phyloP scores from a whole-genome alignment of 2,888 invertebrate genomes.

The Macrosoma leucophasiata region DNA sequence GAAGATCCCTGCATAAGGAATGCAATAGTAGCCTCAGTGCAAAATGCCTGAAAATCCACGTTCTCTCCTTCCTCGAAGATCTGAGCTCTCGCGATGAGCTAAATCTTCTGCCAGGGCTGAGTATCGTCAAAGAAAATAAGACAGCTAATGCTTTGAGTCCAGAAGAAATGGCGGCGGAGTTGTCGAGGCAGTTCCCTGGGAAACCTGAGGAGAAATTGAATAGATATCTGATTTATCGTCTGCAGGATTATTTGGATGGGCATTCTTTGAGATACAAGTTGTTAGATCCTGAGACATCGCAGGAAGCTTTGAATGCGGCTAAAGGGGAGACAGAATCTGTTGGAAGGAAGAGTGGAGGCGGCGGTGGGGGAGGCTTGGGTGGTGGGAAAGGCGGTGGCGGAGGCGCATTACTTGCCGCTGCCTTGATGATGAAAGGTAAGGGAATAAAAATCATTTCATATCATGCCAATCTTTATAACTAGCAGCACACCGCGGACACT shows the following conservation, averaged over 20 bases:
- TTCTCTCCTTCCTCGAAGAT: slow-evolving; percentile 84
- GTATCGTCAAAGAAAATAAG: slow-evolving; percentile 80
- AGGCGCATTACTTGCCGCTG: slow-evolving; percentile 73
- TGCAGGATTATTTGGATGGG: slow-evolving; percentile 82
- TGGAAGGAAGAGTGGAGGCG: slow-evolving; percentile 62
- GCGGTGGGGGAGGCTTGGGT: slow-evolving; percentile 53
- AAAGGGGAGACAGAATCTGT: slow-evolving; percentile 58
- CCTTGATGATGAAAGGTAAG: slow-evolving; percentile 79
- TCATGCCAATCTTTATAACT: too few relatives aligned
- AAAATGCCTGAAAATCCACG: slow-evolving; percentile 86
- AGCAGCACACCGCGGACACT: too few relatives aligned
- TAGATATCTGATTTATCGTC: slow-evolving; percentile 79
- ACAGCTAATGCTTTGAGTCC: slow-evolving; percentile 65
- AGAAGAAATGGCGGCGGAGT: slow-evolving; percentile 79
- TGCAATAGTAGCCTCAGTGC: slow-evolving; percentile 71
- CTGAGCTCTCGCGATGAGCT: slow-evolving; percentile 82
- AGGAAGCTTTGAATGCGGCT: slow-evolving; percentile 71
- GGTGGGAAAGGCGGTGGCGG: slow-evolving; percentile 52
- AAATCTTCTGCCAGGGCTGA: slow-evolving; percentile 83
- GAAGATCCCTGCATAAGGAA: slow-evolving; percentile 56
- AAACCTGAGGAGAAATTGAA: slow-evolving; percentile 86
- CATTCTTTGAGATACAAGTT: slow-evolving; percentile 84
- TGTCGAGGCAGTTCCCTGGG: slow-evolving; percentile 85
- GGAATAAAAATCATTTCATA: too few relatives aligned
- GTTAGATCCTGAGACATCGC: slow-evolving; percentile 77